These are phyloP conservation scores for Trochalopteron elliotii DNA, from an alignment of 2,113 vertebrate genomes.

Conservation along the genomic window DNA sequence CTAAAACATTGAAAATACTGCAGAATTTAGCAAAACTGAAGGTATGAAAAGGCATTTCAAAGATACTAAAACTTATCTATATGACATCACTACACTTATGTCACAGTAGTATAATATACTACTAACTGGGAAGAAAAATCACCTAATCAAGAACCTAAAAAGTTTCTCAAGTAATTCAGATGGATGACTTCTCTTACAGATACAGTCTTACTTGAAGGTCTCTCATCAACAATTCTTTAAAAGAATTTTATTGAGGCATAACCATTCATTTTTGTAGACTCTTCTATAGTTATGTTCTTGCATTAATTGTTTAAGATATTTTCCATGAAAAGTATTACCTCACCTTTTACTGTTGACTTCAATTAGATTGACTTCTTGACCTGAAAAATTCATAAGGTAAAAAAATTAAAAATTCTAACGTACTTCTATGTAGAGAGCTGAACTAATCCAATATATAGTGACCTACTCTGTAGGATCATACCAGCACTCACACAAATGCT, in stretches of 20 bases:
- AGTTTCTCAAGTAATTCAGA: background rate
- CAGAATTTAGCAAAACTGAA: background rate
- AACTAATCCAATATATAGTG: background rate
- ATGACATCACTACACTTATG: background rate
- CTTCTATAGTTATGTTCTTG: background rate
- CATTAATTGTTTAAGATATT: background rate
- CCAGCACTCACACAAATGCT: background rate
- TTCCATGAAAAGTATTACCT: background rate
- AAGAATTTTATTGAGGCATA: background rate
- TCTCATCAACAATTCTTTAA: background rate
- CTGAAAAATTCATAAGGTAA: background rate
- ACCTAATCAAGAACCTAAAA: background rate
- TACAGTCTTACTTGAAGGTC: background rate
- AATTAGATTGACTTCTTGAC: background rate
- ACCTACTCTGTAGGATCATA: background rate
- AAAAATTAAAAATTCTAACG: background rate
- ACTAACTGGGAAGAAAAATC: background rate
- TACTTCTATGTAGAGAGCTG: background rate
- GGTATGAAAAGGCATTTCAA: background rate
- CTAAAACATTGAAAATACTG: background rate
- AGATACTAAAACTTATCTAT: background rate
- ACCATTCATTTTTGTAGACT: background rate
- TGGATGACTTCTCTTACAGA: background rate
- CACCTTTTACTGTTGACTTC: background rate
- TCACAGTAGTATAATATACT: background rate